Evolutionary conservation across 2,113 vertebrate genomes (phyloP), one percentile per base, ranked within the genome.

Genomic region (Cheilinus undulatus): DNA sequence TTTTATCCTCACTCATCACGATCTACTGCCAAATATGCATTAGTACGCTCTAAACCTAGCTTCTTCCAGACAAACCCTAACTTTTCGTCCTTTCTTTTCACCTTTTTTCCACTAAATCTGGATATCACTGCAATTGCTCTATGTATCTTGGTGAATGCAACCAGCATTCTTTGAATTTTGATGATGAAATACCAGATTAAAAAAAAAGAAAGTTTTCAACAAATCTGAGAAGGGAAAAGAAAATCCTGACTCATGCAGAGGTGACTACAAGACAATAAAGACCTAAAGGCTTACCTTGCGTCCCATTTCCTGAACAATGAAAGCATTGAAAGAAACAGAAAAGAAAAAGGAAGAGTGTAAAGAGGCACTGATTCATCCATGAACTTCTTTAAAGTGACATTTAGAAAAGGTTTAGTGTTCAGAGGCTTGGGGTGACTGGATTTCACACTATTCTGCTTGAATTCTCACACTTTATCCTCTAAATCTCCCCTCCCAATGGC

Each of bases 321-420:
- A 54, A 65, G 79, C 79, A 73, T 73, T 46, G 54, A 67, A 73
- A 71, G 52, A 63, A 73, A 78, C 36, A 49, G 42, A 54, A 76
- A 24, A 61, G 45, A 53, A 30, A 54, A 17, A 78, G n/a, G 73
- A 65, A 59, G 38, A 53, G 30, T 64, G 63, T 70, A 30, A 81
- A 63, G 63, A 64, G 62, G 26, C 34, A 43, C 22, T 65, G 78
- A 87, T 73, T 85, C 72, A 86, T 88, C 83, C 70, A 74, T 80
- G 42, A 84, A 72, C 60, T 86, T 81, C 53, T 80, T 85, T 50
- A 80, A 73, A 80, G 81, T 80, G 70, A 78, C 84, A 73, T 80
- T 84, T 81, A 76, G 62, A 54, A 49, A 45, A 61, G 52, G 46
- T 82, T 89, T 80, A 59, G 68, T 71, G 76, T 86, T 78, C 74